These are phyloP conservation scores for Acromyrmex charruanus DNA, from an alignment of 1,140 invertebrate species.

Conservation along the genomic window DNA sequence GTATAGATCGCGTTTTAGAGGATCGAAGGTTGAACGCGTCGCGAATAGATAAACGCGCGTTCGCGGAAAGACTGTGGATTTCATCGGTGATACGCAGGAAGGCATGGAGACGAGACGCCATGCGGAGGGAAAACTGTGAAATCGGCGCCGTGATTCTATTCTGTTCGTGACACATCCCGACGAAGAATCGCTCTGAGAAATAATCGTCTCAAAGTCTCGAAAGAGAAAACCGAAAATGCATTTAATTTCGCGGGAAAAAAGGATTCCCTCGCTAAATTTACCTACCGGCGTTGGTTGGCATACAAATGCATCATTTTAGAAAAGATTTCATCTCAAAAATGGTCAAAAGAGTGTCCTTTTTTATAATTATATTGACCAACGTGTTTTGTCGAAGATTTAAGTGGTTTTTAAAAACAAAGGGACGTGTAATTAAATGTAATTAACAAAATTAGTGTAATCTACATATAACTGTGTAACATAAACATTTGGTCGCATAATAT, in stretches of 20 bases:
- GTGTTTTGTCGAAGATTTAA: not conserved
- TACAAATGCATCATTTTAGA: slow-evolving; percentile 25
- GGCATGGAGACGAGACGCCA: not conserved
- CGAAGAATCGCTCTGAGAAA: slow-evolving; percentile 19
- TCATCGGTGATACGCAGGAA: slow-evolving; percentile 37
- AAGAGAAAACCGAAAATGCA: slow-evolving; percentile 23
- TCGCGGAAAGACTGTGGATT: slow-evolving; percentile 53
- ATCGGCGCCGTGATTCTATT: slow-evolving; percentile 47
- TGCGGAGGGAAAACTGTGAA: slow-evolving; percentile 33
- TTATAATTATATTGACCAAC: not conserved
- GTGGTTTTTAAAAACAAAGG: not conserved
- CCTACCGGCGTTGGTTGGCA: not conserved
- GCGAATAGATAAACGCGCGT: slow-evolving; percentile 60
- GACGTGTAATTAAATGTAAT: not conserved
- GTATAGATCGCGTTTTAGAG: slow-evolving; percentile 60
- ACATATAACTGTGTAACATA: not conserved
- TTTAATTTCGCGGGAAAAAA: slow-evolving; percentile 31
- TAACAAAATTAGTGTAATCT: not conserved
- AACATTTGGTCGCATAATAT: not conserved
- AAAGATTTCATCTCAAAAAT: not conserved
- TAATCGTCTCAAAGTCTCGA: slow-evolving; percentile 34
- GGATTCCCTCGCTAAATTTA: slow-evolving; percentile 19
- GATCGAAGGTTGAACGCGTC: slow-evolving; percentile 51
- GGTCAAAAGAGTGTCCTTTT: not conserved
- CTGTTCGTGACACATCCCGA: slow-evolving; percentile 26